These are phyloP conservation scores for Lycopodina hypogea DNA, from an alignment of 37 sponge, comb jelly and placozoan genomes.

Conservation along the genomic window DNA sequence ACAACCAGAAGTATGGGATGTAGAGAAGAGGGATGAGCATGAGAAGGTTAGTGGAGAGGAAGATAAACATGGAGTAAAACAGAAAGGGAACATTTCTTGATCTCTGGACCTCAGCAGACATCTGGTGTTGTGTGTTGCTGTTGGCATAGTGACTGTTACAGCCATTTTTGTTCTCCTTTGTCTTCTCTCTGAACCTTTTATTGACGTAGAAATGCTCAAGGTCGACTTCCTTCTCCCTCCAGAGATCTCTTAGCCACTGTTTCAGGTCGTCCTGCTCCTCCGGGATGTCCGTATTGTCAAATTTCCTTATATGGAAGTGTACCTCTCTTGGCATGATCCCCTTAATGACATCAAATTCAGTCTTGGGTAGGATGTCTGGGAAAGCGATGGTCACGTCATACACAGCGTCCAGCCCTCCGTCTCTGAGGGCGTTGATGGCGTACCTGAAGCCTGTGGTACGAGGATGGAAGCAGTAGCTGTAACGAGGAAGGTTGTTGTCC, in stretches of 20 bases:
- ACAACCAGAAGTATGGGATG: not conserved
- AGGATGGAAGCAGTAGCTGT: conserved; percentile 82
- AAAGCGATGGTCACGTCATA: conserved; percentile 82
- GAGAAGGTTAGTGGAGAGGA: not conserved
- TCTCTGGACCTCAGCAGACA: not conserved
- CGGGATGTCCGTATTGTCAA: conserved; percentile 43
- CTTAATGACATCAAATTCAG: conserved; percentile 47
- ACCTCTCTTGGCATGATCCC: conserved; percentile 69
- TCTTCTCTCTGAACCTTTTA: conserved; percentile 30
- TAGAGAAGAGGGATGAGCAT: not conserved
- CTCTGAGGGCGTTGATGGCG: conserved; percentile 52
- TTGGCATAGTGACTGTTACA: too few relatives aligned
- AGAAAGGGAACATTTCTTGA: conserved; percentile 1
- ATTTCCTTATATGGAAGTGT: conserved; percentile 61
- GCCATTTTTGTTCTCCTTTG: too few relatives aligned
- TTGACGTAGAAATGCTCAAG: conserved; percentile 63
- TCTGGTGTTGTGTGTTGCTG: too few relatives aligned
- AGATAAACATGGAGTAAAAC: conserved; percentile 1
- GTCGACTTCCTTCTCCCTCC: conserved; percentile 77
- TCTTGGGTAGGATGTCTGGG: conserved; percentile 67
- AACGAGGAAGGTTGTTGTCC: conserved; percentile 52
- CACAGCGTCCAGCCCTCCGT: conserved; percentile 64
- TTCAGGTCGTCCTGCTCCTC: conserved; percentile 50
- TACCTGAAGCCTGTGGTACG: conserved; percentile 68
- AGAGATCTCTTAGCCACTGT: conserved; percentile 54